Conservation (phyloP, 2,797 vertebrate genomes). For the Vespertilio murinus region DNA sequence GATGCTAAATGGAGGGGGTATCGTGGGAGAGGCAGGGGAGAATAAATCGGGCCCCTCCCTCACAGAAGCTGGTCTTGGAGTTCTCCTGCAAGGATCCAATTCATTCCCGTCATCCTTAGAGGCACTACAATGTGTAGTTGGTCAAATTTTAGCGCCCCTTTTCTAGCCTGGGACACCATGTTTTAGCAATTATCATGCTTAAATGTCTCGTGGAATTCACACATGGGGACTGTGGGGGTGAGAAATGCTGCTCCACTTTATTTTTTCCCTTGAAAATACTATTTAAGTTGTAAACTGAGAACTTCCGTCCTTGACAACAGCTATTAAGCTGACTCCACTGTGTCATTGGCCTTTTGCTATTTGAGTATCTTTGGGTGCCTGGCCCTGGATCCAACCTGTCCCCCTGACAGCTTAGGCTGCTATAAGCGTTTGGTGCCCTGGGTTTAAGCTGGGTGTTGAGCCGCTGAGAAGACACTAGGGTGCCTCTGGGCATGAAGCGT, state of each 20-base stretch:
- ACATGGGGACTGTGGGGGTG: background rate
- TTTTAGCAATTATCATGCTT: slow-evolving; percentile 16
- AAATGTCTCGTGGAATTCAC: background rate
- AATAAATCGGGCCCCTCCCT: background rate
- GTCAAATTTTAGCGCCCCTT: background rate
- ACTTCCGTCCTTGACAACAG: slow-evolving; percentile 41
- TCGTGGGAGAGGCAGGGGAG: rapidly evolving
- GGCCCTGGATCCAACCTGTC: background rate
- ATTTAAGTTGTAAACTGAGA: slow-evolving; percentile 48
- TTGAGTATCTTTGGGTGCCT: slow-evolving; percentile 28
- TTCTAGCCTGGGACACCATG: background rate
- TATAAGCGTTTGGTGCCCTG: background rate
- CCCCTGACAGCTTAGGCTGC: background rate
- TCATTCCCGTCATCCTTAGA: background rate
- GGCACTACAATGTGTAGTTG: background rate
- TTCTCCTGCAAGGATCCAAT: background rate
- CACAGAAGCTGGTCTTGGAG: background rate
- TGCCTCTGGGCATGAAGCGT: background rate
- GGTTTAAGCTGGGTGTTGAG: background rate
- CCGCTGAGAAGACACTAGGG: background rate
- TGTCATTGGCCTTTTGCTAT: background rate
- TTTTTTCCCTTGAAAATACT: slow-evolving; percentile 53
- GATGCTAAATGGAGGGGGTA: background rate
- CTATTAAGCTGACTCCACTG: slow-evolving; percentile 58
- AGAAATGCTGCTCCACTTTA: slow-evolving; percentile 33